Evolutionary conservation across 1,140 invertebrate genomes (phyloP), one percentile per base, ranked within the genome.

Genomic region (Pantala flavescens): DNA sequence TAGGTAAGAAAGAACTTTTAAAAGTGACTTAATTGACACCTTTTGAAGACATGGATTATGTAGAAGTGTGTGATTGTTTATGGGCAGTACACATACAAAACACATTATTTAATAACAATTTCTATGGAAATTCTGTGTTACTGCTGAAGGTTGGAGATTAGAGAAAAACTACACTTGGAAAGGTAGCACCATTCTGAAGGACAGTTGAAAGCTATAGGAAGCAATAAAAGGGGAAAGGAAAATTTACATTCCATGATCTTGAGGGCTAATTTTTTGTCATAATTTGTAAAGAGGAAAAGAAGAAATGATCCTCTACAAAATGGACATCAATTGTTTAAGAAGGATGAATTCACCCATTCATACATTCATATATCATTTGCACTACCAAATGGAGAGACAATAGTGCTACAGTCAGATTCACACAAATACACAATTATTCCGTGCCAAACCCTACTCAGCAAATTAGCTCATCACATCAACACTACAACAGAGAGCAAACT

Each of bases 401-500:
- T 63, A 63, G 49, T 63, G 49, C 49, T 63, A 63, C 49, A 63
- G n/a, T 63, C 49, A 63, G 3, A 63, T 63, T 63, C 49, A 63
- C 49, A 63, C 49, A 63, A 7, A 63, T 19, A 63, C 49, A 21
- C 5, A 63, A 1, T 63, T 63, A 63, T 19, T 36, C 16, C n/a
- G 49, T 63, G 49, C 49, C 49, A 63, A 63, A 19, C 49, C 49
- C 49, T 63, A 63, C 49, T 63, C 12, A 63, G 49, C 49, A 19
- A 19, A 1, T 19, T 63, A 19, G n/a, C 14, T 63, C 5, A 63
- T 63, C 49, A 63, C 49, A 63, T 63, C 49, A 63, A 63, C n/a
- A 63, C 49, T 63, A 63, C 49, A 63, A 63, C 49, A 63, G n/a
- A 63, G 14, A 63, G 49, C 49, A 63, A 63, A 63, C 49, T 63